phyloP scores from a whole-genome alignment of 2,888 invertebrate genomes.

The Oligia latruncula region DNA sequence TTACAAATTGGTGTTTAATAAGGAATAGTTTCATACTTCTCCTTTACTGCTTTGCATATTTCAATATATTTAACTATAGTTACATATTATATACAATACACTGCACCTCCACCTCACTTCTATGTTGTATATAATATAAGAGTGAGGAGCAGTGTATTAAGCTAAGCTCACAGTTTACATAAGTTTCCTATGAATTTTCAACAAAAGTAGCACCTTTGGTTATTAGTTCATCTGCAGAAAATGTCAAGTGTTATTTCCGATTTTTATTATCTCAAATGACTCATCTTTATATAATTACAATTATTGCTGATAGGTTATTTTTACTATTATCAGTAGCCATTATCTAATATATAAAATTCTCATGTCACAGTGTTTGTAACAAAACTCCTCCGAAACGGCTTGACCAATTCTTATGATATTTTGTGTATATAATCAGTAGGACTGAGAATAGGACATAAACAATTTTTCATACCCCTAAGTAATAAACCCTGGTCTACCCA shows the following conservation, averaged over 20 bases:
- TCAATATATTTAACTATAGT: not conserved
- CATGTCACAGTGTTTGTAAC: too few species aligned
- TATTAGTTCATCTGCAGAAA: not conserved
- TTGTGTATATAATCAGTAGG: too few species aligned
- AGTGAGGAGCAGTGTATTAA: not conserved
- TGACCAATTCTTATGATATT: too few species aligned
- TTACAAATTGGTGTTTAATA: not conserved
- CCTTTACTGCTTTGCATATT: not conserved
- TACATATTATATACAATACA: not conserved
- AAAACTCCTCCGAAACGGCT: too few species aligned
- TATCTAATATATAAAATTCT: not conserved
- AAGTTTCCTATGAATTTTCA: not conserved
- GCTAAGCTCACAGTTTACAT: not conserved
- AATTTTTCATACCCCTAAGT: too few species aligned
- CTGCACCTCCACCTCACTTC: too few species aligned
- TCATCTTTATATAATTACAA: not conserved
- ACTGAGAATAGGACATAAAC: too few species aligned
- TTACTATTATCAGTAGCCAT: slow-evolving; percentile 21
- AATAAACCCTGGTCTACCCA: too few species aligned
- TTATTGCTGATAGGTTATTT: slow-evolving; percentile 18
- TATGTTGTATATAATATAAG: not conserved
- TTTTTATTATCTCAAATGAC: slow-evolving; percentile 3
- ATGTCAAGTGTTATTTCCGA: not conserved
- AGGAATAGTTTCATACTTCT: not conserved
- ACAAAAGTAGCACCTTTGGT: not conserved